phyloP scores from a whole-genome alignment of 2,888 invertebrate genomes.

The Eugnorisma glareosa region DNA sequence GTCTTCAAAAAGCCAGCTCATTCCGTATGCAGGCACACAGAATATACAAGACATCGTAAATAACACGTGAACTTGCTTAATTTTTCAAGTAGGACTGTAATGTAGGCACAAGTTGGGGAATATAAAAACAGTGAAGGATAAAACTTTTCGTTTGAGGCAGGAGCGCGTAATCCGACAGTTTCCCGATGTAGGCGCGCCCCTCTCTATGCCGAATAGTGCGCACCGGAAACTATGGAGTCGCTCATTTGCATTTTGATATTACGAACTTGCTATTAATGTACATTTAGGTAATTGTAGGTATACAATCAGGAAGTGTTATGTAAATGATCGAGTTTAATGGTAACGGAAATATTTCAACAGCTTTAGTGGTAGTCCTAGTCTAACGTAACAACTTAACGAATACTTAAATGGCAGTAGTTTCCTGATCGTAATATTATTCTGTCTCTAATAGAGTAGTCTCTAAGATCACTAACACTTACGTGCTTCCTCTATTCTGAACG shows the following conservation, averaged over 20 bases:
- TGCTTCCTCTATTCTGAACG: conserved; percentile 20
- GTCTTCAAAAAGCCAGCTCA: conserved; percentile 60
- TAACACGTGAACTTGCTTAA: conserved; percentile 62
- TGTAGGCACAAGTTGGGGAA: conserved; percentile 69
- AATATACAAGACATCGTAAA: conserved; percentile 66
- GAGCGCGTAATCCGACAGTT: conserved; percentile 76
- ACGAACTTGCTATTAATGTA: conserved; percentile 19
- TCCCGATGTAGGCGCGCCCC: conserved; percentile 64
- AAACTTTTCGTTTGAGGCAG: conserved; percentile 78
- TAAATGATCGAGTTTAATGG: background rate
- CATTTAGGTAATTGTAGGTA: conserved; percentile 21
- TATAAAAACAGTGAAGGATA: conserved; percentile 76
- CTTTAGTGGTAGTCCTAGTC: background rate
- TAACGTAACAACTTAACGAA: background rate
- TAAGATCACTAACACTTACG: conserved; percentile 8
- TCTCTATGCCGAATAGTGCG: conserved; percentile 65
- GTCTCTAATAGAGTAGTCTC: background rate
- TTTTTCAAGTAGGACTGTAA: conserved; percentile 67
- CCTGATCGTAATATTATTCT: background rate
- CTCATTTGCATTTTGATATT: conserved; percentile 51
- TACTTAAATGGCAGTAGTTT: conserved; percentile 6
- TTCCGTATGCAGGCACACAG: conserved; percentile 63
- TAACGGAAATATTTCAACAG: conserved; percentile 10
- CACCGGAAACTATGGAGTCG: conserved; percentile 52
- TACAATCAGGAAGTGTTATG: conserved; percentile 28